Conservation (phyloP, 2,888 invertebrate genomes). For the Agrenia bidenticulata region DNA sequence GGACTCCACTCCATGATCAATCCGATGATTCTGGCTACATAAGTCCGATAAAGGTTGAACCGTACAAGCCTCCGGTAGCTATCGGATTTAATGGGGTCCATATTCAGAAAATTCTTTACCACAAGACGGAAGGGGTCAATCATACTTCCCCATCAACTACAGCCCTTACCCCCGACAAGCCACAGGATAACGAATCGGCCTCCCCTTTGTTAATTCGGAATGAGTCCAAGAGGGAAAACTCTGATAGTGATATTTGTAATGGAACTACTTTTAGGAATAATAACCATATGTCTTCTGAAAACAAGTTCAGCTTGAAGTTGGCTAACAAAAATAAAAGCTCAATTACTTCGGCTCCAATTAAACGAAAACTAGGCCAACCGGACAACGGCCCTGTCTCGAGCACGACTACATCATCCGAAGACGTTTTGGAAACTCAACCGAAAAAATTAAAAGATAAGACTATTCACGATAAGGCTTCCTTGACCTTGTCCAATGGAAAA, state of each 20-base stretch:
- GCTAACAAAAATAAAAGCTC: background rate
- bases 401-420: background rate
- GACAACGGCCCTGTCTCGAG: constrained; percentile 30
- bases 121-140: constrained; percentile 34
- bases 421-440: background rate
- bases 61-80: constrained; percentile 38
- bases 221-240: constrained; percentile 7
- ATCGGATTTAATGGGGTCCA: constrained; percentile 43
- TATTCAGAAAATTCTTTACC: constrained; percentile 46
- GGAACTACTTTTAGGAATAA: too few species aligned
- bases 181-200: constrained; percentile 25
- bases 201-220: background rate
- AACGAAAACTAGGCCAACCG: background rate
- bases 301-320: too few species aligned
- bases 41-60: constrained; percentile 35
- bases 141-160: constrained; percentile 37
- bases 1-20: constrained; percentile 20
- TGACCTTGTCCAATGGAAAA: background rate
- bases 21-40: constrained; percentile 20
- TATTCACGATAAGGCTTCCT: background rate
- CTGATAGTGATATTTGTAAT: background rate
- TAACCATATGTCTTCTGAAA: too few species aligned
- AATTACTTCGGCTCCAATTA: background rate
- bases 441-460: background rate
- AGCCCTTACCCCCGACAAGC: constrained; percentile 41